A percentile compares a stretch with the other conserved stretches of the same genome.
Conservation (phyloP, 2,888 invertebrate species). For the Leptopterna dolabrata region DNA sequence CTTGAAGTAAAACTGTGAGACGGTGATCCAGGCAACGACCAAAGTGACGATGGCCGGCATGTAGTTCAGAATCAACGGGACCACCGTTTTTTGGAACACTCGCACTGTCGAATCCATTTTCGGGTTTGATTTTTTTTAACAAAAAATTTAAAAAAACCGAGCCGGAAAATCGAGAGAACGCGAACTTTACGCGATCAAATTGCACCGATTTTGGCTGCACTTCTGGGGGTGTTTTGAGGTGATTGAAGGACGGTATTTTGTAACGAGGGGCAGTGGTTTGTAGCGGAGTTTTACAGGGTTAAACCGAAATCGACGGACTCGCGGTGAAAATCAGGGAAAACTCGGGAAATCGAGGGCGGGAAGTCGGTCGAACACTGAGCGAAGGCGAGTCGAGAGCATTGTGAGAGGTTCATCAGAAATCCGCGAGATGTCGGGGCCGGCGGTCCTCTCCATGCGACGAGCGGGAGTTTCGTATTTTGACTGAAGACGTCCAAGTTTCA, state of each 20-base stretch:
- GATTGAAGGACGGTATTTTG: neutral
- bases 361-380: slow-evolving; percentile 14
- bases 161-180: neutral
- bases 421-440: slow-evolving; percentile 35
- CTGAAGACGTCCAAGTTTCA: too few species aligned
- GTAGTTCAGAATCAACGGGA: slow-evolving; percentile 50
- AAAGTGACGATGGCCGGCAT: slow-evolving; percentile 55
- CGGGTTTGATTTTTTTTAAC: neutral
- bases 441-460: slow-evolving; percentile 18
- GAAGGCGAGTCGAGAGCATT: slow-evolving; percentile 12
- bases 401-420: slow-evolving; percentile 9
- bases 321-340: neutral
- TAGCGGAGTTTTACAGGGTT: neutral
- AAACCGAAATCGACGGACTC: neutral
- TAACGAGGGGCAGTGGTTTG: neutral
- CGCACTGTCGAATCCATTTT: slow-evolving; percentile 54
- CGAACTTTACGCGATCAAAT: neutral
- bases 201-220: neutral
- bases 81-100: slow-evolving; percentile 55
- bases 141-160: neutral
- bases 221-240: neutral
- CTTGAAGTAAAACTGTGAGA: slow-evolving; percentile 54
- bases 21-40: slow-evolving; percentile 56
- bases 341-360: slow-evolving; percentile 24
- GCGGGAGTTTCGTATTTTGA: neutral